A percentile compares a stretch with the other conserved stretches of the same genome.
These are phyloP conservation scores for Schrankia costaestrigalis DNA, from an alignment of 2,888 invertebrate genomes.

Conservation along the genomic window DNA sequence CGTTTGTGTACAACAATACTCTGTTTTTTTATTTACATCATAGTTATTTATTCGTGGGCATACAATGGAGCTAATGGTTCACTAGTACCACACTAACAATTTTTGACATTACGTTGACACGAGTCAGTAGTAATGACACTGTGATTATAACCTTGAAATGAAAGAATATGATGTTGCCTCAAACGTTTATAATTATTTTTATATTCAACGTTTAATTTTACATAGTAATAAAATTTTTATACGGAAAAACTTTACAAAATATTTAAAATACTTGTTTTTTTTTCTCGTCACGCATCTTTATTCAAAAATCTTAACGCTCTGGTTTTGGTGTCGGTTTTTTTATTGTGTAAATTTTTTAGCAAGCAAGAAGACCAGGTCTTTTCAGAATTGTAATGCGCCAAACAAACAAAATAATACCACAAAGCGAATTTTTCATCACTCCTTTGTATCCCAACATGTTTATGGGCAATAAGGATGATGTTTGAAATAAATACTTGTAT, in stretches of 20 bases:
- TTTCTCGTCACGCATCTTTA: conserved; percentile 8
- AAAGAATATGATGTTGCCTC: conserved; percentile 17
- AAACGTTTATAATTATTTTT: conserved; percentile 7
- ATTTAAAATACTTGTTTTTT: conserved; percentile 4
- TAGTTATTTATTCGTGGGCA: conserved; percentile 1
- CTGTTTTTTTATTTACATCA: conserved; percentile 4
- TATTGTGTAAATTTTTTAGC: no score
- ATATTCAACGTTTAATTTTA: conserved; percentile 8
- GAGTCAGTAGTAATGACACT: conserved; percentile 35
- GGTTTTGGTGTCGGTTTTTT: no score
- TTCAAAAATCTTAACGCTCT: conserved; percentile 14
- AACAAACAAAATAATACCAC: no score
- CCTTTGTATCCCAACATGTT: no score
- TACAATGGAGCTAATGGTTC: conserved; percentile 8
- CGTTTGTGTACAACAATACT: conserved; percentile 2
- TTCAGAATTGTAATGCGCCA: no score
- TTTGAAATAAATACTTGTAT: no score
- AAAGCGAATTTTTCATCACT: no score
- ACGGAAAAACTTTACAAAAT: conserved; percentile 13
- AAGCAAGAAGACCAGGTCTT: no score
- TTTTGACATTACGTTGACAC: conserved; percentile 36
- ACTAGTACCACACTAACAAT: conserved; percentile 21
- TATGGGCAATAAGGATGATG: no score
- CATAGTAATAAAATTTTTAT: conserved; percentile 5
- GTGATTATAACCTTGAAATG: conserved; percentile 35